A percentile compares a stretch with the other conserved stretches of the same genome.
Evolutionary conservation across 1,140 invertebrate genomes (phyloP).

Genomic region (Triops longicaudatus): DNA sequence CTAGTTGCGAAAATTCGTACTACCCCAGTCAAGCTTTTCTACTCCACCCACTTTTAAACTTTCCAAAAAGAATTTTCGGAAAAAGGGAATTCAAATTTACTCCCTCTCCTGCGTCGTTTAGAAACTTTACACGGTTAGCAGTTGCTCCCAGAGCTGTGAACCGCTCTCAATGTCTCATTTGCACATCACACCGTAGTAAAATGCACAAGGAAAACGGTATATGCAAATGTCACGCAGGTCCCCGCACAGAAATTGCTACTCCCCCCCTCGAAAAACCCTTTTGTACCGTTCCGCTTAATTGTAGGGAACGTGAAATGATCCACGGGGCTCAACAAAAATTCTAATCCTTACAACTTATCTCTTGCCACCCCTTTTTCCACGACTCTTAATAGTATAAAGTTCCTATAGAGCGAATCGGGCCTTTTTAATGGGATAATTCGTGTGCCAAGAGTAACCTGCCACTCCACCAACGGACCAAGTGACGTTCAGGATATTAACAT

Average conservation of each 20-base stretch:
- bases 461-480: neutral
- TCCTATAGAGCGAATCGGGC: neutral
- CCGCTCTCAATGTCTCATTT: neutral
- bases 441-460: neutral
- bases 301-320: neutral
- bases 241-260: neutral
- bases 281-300: neutral
- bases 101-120: neutral
- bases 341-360: neutral
- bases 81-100: neutral
- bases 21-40: neutral
- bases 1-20: neutral
- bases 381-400: neutral
- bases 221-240: conserved; percentile 7
- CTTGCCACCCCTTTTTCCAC: neutral
- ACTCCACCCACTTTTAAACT: neutral
- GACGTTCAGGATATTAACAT: neutral
- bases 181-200: neutral
- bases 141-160: neutral
- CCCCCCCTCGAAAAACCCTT: neutral
- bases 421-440: neutral
- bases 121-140: neutral
- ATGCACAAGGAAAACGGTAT: neutral
- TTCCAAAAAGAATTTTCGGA: neutral
- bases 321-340: neutral